Evolutionary conservation across 2,797 vertebrate species (phyloP).

Genomic region (Thaleichthys pacificus): DNA sequence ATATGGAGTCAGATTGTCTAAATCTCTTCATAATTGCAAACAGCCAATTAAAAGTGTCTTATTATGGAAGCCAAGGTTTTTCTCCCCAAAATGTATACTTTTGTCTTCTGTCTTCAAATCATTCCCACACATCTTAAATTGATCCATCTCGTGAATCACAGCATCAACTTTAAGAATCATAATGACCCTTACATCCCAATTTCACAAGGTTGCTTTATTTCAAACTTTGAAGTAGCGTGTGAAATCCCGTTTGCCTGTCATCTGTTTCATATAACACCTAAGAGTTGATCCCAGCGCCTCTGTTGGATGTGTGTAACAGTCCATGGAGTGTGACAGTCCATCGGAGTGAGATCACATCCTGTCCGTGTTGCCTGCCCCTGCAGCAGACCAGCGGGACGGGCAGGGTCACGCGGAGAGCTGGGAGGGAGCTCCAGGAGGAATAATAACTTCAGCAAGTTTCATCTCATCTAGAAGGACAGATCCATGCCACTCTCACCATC

Average conservation of each 20-base stretch:
- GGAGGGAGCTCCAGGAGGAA: conserved; percentile 27
- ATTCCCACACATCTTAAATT: conserved; percentile 55
- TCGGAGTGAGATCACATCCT: too few relatives aligned
- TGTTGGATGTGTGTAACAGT: too few relatives aligned
- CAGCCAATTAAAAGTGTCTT: conserved; percentile 52
- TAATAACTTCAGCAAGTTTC: conserved; percentile 23
- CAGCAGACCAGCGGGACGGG: neutral
- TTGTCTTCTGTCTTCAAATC: conserved; percentile 20
- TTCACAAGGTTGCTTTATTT: neutral
- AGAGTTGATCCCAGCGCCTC: too few relatives aligned
- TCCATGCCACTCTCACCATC: conserved; percentile 29
- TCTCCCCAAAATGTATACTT: neutral
- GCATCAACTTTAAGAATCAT: conserved; percentile 5
- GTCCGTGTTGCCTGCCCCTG: too few relatives aligned
- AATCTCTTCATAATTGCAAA: conserved; percentile 53
- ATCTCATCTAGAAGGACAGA: conserved; percentile 28
- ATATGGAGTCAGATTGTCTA: conserved; percentile 42
- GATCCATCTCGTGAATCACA: conserved; percentile 52
- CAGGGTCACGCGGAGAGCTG: conserved; percentile 14
- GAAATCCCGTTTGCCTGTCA: neutral
- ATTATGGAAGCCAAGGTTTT: conserved; percentile 31
- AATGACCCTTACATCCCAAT: neutral
- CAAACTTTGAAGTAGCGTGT: neutral
- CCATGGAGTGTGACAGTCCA: too few relatives aligned
- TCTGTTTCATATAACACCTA: too few relatives aligned